Conservation (phyloP, 2,797 vertebrate species). For the Sebastes vulpes region DNA sequence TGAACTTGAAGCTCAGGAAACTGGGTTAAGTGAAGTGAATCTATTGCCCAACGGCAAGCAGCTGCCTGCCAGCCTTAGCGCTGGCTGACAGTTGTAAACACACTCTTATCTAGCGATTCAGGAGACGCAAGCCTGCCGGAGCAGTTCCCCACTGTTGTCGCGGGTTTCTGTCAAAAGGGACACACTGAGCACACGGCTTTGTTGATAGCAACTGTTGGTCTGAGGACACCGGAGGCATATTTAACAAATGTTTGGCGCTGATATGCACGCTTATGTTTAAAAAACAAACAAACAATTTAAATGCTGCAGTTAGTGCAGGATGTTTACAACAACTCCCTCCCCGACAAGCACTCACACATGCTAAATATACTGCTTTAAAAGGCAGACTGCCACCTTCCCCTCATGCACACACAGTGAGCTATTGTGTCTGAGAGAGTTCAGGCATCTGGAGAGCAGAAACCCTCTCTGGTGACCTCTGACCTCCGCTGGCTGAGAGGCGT, state of each 20-base stretch:
- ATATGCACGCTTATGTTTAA: constrained; percentile 32
- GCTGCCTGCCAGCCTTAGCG: constrained; percentile 73
- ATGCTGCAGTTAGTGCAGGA: constrained; percentile 23
- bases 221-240: constrained; percentile 31
- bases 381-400: constrained; percentile 49
- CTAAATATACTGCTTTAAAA: constrained; percentile 70
- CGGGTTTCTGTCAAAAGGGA: constrained; percentile 55
- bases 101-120: constrained; percentile 70
- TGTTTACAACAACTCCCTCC: constrained; percentile 46
- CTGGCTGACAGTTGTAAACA: constrained; percentile 79
- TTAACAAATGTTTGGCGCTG: constrained; percentile 38
- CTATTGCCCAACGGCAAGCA: constrained; percentile 72
- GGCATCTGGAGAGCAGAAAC: constrained; percentile 83
- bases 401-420: constrained; percentile 63
- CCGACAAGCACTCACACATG: constrained; percentile 39
- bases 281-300: not conserved
- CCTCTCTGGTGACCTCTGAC: constrained; percentile 72
- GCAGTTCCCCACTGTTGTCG: constrained; percentile 66
- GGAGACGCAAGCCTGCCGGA: constrained; percentile 57
- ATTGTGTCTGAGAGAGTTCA: constrained; percentile 77
- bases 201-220: constrained; percentile 39
- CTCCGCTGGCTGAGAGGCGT: constrained; percentile 51
- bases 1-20: constrained; percentile 76
- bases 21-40: constrained; percentile 78
- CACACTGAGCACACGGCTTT: constrained; percentile 37